Evolutionary conservation across 37 sponge, comb jelly and placozoan genomes (phyloP).

Genomic region (Corticium candelabrum): DNA sequence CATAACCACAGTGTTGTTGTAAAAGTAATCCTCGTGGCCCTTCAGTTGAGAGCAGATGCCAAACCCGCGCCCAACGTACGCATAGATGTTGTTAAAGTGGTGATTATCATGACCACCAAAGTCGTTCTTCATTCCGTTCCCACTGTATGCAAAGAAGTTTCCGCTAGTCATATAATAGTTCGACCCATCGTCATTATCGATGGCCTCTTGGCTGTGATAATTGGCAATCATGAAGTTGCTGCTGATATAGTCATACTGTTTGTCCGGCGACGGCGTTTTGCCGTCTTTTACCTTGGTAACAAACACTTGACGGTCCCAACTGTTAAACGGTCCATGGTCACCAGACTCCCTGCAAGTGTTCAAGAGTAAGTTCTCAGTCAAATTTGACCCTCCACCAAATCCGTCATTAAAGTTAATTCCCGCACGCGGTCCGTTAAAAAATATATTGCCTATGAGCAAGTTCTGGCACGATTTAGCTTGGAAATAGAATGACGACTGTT

Average conservation of each 20-base stretch:
- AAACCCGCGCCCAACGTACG: constrained; percentile 33
- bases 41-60: constrained; percentile 21
- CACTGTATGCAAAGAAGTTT: constrained; percentile 8
- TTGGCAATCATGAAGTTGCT: constrained; percentile 12
- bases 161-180: neutral
- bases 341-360: constrained; percentile 11
- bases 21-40: constrained; percentile 48
- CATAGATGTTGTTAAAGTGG: constrained; percentile 29
- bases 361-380: constrained; percentile 7
- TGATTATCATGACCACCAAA: constrained; percentile 37
- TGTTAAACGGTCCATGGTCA: constrained; percentile 10
- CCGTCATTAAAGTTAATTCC: constrained; percentile 81
- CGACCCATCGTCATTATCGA: constrained; percentile 12
- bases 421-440: constrained; percentile 9
- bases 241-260: neutral
- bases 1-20: constrained; percentile 41
- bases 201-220: constrained; percentile 8
- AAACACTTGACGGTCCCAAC: constrained; percentile 10
- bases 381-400: constrained; percentile 45
- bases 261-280: neutral
- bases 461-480: constrained; percentile 9
- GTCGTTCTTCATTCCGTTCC: constrained; percentile 42
- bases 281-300: constrained; percentile 9
- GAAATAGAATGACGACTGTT: constrained; percentile 13
- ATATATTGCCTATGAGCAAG: neutral